Evolutionary conservation across 1,140 invertebrate genomes (phyloP).

Genomic region (Mizuhopecten yessoensis): DNA sequence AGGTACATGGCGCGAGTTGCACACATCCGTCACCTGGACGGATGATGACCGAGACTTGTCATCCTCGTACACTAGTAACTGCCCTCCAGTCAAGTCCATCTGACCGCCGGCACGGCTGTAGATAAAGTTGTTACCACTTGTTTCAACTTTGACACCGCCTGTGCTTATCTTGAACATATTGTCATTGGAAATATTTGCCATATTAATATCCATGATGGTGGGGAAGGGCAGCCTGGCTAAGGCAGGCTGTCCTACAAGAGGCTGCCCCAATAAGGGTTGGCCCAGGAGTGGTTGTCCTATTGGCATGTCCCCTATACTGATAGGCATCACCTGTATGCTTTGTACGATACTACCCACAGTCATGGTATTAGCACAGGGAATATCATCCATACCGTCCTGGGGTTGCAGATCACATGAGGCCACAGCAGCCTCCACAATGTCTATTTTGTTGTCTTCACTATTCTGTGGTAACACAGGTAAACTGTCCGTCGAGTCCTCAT

Average conservation of each 20-base stretch:
- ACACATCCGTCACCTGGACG: constrained; percentile 57
- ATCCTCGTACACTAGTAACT: background rate
- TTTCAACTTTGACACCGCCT: background rate
- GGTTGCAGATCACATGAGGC: constrained; percentile 23
- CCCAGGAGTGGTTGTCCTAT: background rate
- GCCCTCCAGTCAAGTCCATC: background rate
- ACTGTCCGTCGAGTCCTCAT: constrained; percentile 26
- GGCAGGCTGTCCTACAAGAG: background rate
- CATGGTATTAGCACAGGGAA: constrained; percentile 32
- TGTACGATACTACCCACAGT: constrained; percentile 36
- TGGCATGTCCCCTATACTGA: constrained; percentile 24
- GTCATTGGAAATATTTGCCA: constrained; percentile 9
- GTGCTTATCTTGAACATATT: background rate
- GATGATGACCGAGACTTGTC: background rate
- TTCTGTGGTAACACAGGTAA: constrained; percentile 12
- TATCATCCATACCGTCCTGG: constrained; percentile 21
- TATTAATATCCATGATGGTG: background rate
- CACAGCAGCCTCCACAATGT: constrained; percentile 36
- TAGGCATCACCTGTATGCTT: constrained; percentile 16
- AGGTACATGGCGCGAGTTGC: constrained; percentile 69
- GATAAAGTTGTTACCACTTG: background rate
- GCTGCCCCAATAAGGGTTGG: background rate
- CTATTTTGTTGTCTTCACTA: background rate
- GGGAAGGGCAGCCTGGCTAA: constrained; percentile 6
- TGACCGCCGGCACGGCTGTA: background rate